These are phyloP conservation scores for Tragulus kanchil DNA, from an alignment of 2,113 vertebrate species.

Conservation along the genomic window DNA sequence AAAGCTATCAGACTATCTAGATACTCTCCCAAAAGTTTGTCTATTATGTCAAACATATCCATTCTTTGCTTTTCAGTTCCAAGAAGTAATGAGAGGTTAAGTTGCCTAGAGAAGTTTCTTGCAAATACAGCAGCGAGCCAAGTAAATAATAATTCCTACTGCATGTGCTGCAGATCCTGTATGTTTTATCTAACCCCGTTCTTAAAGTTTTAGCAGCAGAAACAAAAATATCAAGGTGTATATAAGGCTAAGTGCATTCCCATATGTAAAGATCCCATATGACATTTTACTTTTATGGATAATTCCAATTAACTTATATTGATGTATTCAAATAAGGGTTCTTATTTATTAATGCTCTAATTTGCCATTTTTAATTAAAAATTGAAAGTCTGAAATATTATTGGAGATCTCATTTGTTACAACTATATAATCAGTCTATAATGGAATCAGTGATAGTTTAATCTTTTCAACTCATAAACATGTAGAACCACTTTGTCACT, in stretches of 20 bases:
- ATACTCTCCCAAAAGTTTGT: not conserved
- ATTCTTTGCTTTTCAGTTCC: constrained; percentile 52
- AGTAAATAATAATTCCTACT: constrained; percentile 26
- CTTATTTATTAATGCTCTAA: constrained; percentile 63
- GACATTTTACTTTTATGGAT: constrained; percentile 69
- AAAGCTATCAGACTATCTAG: not conserved
- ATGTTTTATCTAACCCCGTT: constrained; percentile 30
- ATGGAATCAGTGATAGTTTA: constrained; percentile 59
- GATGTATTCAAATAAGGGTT: not conserved
- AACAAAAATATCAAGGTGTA: constrained; percentile 41
- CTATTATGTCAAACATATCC: not conserved
- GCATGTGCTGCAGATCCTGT: not conserved
- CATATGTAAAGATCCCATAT: constrained; percentile 56
- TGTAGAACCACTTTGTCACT: not conserved
- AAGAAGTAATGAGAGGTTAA: not conserved
- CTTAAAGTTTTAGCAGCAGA: constrained; percentile 31
- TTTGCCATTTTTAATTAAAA: constrained; percentile 69
- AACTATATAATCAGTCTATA: not conserved
- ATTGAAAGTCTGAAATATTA: constrained; percentile 38
- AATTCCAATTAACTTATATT: constrained; percentile 71
- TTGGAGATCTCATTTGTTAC: constrained; percentile 64
- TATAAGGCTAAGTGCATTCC: constrained; percentile 57
- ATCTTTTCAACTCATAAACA: not conserved
- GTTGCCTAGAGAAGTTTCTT: not conserved
- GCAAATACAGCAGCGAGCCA: not conserved